Base-by-base conservation (phyloP, 2,888 invertebrate species). In the Epistrophella euchroma region DNA sequence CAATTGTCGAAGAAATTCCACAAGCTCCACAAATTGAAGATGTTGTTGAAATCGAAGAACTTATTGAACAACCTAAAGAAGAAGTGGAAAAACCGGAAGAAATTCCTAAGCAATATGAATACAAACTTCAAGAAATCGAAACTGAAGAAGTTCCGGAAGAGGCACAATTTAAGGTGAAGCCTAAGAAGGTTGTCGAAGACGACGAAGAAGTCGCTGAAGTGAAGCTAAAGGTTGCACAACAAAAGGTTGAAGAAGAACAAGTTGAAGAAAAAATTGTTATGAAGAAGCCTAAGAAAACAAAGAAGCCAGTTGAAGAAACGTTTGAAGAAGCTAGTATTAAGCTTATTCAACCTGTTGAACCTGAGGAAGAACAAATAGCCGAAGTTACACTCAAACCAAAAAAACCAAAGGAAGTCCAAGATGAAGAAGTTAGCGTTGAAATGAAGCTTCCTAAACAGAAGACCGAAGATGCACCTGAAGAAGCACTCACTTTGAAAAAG, bases 381-480 rank as follows among this genome's bases (percentile, higher is more conserved):
- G 89, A 91, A 60, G 90, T 91, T 11, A 92, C 92, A 50, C 90
- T 92, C 22, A 92, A 93, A 81, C 91, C 91, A 1, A 91, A 91
- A 85, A 89, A 90, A 43, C 89, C 91, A 0, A 89, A 90, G 47
- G 89, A 89, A 88, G 88, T 89, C 50, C 90, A 91, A 40, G 90
- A 91, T 4, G 91, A 92, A 88, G 92, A 92, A 58, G 90, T 91
- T 66, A 90, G 90, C 9, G 89, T 91, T 3, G 91, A 91, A 71
- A 88, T 92, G 0, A 90, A 89, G 60, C 76, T 92, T 5, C 91
- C 90, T 0, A 90, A 88, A 52, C 89, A 91, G 82, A 90, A 91
- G 64, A 90, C 91, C 28, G 91, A 93, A 79, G 91, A 92, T 80
- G 89, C 91, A 52, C 91, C 90, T 4, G 90, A 91, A 47, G 91